Evolutionary conservation across 1,140 invertebrate genomes (phyloP), one percentile per base, ranked within the genome.

Genomic region (Anastrepha obliqua): DNA sequence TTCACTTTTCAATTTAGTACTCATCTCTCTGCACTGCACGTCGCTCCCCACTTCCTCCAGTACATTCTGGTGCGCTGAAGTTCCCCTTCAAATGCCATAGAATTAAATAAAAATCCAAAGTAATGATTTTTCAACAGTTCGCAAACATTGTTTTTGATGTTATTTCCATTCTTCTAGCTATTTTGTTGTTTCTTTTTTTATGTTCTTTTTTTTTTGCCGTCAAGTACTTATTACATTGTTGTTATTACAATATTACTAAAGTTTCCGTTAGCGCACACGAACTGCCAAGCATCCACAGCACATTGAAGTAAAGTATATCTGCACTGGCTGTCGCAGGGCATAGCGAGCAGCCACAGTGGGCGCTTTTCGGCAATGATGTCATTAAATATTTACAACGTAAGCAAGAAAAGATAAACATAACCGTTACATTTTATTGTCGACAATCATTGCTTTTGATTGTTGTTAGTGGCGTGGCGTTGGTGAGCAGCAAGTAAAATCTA

Each of bases 391-490:
- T 87, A 87, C 86, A 74, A 78, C 20, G 51, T 20, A 74, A 78
- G 29, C 42, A 81, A 62, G 59, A 87, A 62, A 87, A 87, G 58
- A 85, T 87, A 87, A 87, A 87, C 44, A 88, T 88, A 88, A 88
- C 44, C 87, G 87, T 88, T 88, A 86, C 78, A 51, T 88, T 88
- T 88, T 88, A 88, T 86, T 85, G 81, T 58, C 81, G 81, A 70
- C 87, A 88, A 88, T 88, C 78, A 88, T 88, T 88, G 87, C 62
- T 67, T 88, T 85, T 88, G 87, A 88, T 85, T 88, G 81, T 87
- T 87, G 59, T 59, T 42, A 13, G 42, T 11, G 44, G 59, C 39
- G 67, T 15, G 20, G 59, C 70, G 64, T 62, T 42, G 70, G 29
- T 60, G 15, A 55, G 2, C 9, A 3, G n/a, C 0, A 44, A 42